Percentiles rank a stretch among this genome's conserved stretches.
Evolutionary conservation across 2,888 invertebrate genomes (phyloP).

Genomic region (Acronicta psi): DNA sequence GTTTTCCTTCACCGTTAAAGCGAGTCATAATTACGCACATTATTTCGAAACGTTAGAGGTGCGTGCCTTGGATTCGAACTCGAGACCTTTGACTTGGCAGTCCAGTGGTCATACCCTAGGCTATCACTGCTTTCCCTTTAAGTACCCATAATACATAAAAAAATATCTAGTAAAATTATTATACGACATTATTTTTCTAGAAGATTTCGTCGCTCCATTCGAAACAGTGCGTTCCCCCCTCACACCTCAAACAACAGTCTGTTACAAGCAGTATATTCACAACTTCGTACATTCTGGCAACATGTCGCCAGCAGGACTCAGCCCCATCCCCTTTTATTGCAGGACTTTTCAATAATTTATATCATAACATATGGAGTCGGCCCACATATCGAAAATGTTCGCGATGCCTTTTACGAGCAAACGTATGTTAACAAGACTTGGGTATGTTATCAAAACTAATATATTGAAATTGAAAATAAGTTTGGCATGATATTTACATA

Average conservation of each 20-base stretch:
- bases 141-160: too few species aligned
- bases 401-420: constrained; percentile 44
- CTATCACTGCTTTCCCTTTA: too few species aligned
- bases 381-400: constrained; percentile 47
- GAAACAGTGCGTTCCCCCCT: constrained; percentile 7
- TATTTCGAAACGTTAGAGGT: too few species aligned
- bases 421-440: constrained; percentile 45
- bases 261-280: constrained; percentile 75
- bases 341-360: constrained; percentile 85
- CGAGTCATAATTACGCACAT: too few species aligned
- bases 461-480: background rate
- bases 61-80: too few species aligned
- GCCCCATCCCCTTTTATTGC: constrained; percentile 73
- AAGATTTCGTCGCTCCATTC: background rate
- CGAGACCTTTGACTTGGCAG: too few species aligned
- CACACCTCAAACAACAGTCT: constrained; percentile 41
- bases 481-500: too few species aligned
- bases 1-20: too few species aligned
- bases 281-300: constrained; percentile 80
- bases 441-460: constrained; percentile 33
- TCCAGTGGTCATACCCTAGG: too few species aligned
- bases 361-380: constrained; percentile 69
- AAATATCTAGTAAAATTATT: too few species aligned
- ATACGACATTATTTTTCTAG: too few species aligned
- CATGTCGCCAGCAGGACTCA: constrained; percentile 70